A percentile compares a stretch with the other conserved stretches of the same genome.
Conservation (phyloP, 2,113 vertebrate species). For the Cynoglossus semilaevis region DNA sequence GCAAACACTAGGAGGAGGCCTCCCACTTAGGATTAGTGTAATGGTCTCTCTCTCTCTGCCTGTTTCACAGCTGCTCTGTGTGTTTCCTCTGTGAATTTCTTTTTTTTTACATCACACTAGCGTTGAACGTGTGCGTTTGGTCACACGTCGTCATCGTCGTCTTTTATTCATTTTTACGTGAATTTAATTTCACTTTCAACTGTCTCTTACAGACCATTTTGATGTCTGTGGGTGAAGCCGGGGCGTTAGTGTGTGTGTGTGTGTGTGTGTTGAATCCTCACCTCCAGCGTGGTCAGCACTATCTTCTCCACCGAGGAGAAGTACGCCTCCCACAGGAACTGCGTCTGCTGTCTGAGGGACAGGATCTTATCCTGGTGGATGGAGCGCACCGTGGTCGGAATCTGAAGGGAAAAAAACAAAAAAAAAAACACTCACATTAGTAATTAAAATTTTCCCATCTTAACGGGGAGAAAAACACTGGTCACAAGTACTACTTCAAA, state of each 20-base stretch:
- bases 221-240: neutral
- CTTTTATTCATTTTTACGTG: too few species aligned
- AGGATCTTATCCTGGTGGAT: slow-evolving; percentile 76
- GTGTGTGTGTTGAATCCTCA: slow-evolving; percentile 31
- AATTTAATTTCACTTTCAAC: too few species aligned
- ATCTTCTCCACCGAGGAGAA: slow-evolving; percentile 76
- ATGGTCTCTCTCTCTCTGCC: neutral
- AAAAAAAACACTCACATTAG: too few species aligned
- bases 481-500: too few species aligned
- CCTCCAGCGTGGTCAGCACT: slow-evolving; percentile 73
- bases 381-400: slow-evolving; percentile 72
- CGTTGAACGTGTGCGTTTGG: too few species aligned
- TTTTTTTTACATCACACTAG: neutral
- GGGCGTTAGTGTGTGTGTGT: too few species aligned
- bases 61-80: neutral
- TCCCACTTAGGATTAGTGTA: neutral
- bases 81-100: neutral
- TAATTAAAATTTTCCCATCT: too few species aligned
- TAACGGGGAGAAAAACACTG: too few species aligned
- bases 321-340: slow-evolving; percentile 76
- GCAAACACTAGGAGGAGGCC: neutral
- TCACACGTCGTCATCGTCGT: too few species aligned
- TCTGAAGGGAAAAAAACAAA: slow-evolving; percentile 44
- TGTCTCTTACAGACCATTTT: neutral
- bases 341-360: slow-evolving; percentile 72